phyloP scores from a whole-genome alignment of 2,888 invertebrate species.

The Apodemia zela region DNA sequence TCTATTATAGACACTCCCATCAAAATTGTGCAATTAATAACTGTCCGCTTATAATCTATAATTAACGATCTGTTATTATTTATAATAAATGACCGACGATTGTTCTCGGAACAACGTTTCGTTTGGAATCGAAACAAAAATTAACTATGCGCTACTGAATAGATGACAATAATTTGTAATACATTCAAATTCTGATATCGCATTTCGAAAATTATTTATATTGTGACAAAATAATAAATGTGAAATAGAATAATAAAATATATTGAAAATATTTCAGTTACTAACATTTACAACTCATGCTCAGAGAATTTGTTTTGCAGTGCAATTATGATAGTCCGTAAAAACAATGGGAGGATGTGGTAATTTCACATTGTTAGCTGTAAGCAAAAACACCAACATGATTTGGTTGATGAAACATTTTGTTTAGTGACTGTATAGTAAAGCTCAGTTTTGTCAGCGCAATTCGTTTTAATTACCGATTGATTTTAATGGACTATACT shows the following conservation, averaged over 20 bases:
- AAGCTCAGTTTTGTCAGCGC: background rate
- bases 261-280: slow-evolving; percentile 43
- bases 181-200: slow-evolving; percentile 33
- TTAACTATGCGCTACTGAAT: slow-evolving; percentile 34
- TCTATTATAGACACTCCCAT: slow-evolving; percentile 19
- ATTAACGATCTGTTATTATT: slow-evolving; percentile 30
- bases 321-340: slow-evolving; percentile 32
- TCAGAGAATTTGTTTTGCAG: slow-evolving; percentile 37
- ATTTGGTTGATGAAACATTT: slow-evolving; percentile 3
- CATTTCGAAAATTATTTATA: slow-evolving; percentile 41
- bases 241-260: slow-evolving; percentile 39
- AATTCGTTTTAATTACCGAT: background rate
- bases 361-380: slow-evolving; percentile 8
- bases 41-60: slow-evolving; percentile 30
- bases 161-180: slow-evolving; percentile 36
- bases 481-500: slow-evolving; percentile 1
- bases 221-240: slow-evolving; percentile 44
- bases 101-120: slow-evolving; percentile 29
- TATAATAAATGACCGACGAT: slow-evolving; percentile 32
- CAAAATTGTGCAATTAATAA: slow-evolving; percentile 24
- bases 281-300: slow-evolving; percentile 41
- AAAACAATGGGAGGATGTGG: slow-evolving; percentile 27
- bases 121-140: slow-evolving; percentile 34
- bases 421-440: slow-evolving; percentile 3
- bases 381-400: slow-evolving; percentile 8